Conservation (phyloP, 1,140 invertebrate species). For the Venustaconcha ellipsiformis region DNA sequence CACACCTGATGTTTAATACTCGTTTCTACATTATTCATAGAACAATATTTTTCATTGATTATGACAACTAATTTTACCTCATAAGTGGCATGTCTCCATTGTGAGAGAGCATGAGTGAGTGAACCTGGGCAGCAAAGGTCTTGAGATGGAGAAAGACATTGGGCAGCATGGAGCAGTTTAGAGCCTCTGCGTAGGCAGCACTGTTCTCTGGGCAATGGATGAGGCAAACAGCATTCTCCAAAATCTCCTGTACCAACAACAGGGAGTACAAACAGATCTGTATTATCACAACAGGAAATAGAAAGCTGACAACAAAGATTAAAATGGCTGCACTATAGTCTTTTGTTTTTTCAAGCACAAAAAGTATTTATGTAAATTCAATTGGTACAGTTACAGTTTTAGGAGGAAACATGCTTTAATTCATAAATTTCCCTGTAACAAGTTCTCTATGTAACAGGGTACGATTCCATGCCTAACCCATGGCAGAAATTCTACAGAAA, state of each 20-base stretch:
- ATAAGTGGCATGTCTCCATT: constrained; percentile 79
- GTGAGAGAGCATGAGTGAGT: constrained; percentile 78
- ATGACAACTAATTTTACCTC: constrained; percentile 71
- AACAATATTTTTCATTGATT: too few species aligned
- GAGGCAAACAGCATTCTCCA: constrained; percentile 68
- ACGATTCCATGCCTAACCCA: too few species aligned
- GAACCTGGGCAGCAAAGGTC: constrained; percentile 75
- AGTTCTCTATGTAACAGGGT: too few species aligned
- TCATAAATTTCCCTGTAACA: too few species aligned
- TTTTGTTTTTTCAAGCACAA: background rate
- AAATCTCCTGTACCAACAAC: constrained; percentile 37
- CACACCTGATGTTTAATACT: too few species aligned
- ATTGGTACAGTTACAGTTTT: too few species aligned
- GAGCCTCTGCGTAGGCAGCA: constrained; percentile 52
- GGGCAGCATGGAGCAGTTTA: constrained; percentile 73
- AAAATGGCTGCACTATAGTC: background rate
- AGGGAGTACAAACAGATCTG: background rate
- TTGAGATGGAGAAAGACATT: constrained; percentile 80
- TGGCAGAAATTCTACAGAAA: too few species aligned
- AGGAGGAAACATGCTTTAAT: too few species aligned
- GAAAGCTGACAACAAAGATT: background rate
- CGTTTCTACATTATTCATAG: too few species aligned
- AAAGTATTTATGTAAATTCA: too few species aligned
- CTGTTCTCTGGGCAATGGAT: constrained; percentile 67
- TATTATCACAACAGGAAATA: background rate